Evolutionary conservation across 2,113 vertebrate species (phyloP).

Genomic region (Callithrix jacchus): DNA sequence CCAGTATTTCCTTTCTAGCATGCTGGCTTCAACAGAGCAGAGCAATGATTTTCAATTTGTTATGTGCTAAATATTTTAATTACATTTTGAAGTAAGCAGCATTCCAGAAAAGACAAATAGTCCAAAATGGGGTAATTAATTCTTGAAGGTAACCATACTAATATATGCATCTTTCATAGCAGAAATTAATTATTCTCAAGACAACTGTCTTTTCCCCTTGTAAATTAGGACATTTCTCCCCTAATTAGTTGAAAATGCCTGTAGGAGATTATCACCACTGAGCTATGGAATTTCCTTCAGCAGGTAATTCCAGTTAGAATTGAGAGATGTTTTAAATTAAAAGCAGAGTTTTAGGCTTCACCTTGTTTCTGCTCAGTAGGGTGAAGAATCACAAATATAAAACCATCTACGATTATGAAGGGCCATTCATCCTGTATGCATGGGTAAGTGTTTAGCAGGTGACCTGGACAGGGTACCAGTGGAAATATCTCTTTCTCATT

Average conservation of each 20-base stretch:
- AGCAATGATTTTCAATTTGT: constrained; percentile 34
- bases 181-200: constrained; percentile 64
- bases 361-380: background rate
- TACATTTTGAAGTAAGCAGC: constrained; percentile 55
- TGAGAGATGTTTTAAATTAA: constrained; percentile 47
- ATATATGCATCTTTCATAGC: constrained; percentile 56
- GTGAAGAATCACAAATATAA: background rate
- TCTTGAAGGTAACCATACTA: constrained; percentile 48
- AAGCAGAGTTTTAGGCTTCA: background rate
- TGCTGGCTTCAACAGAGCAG: constrained; percentile 34
- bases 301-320: constrained; percentile 53
- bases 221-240: constrained; percentile 74
- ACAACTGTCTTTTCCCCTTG: constrained; percentile 47
- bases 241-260: constrained; percentile 67
- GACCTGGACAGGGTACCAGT: background rate
- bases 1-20: background rate
- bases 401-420: no score
- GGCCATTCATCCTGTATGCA: background rate
- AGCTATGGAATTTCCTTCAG: constrained; percentile 57
- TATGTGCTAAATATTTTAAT: constrained; percentile 54
- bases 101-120: constrained; percentile 62
- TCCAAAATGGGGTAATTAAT: constrained; percentile 64
- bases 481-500: background rate
- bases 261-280: constrained; percentile 55
- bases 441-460: background rate